A percentile compares a stretch with the other conserved stretches of the same genome.
phyloP scores from a whole-genome alignment of 1,140 invertebrate genomes.

The Drosophila ohnishii region DNA sequence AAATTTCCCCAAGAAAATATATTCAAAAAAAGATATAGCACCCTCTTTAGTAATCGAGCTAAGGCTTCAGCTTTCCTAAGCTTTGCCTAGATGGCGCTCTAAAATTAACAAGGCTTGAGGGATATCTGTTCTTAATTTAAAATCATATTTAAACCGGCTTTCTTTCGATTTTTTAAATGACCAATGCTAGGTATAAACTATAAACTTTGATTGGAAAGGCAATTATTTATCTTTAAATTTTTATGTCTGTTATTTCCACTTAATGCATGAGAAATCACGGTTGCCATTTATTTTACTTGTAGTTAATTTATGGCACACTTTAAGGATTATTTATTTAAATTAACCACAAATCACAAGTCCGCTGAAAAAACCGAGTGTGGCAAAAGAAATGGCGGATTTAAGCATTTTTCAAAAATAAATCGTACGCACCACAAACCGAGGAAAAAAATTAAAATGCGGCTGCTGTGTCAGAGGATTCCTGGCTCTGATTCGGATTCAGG shows the following conservation, averaged over 20 bases:
- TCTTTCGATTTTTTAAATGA: neutral
- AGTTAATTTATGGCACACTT: slow-evolving; percentile 59
- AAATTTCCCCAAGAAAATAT: neutral
- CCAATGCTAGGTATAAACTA: no score
- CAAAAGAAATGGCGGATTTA: slow-evolving; percentile 33
- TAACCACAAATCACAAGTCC: slow-evolving; percentile 68
- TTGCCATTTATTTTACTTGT: slow-evolving; percentile 8
- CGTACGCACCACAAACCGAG: slow-evolving; percentile 63
- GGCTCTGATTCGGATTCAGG: slow-evolving; percentile 42
- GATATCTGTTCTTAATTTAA: neutral
- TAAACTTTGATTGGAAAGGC: neutral
- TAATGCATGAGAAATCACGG: neutral
- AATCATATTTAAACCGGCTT: neutral
- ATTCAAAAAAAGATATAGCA: neutral
- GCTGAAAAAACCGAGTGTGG: slow-evolving; percentile 2
- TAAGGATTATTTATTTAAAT: slow-evolving; percentile 79
- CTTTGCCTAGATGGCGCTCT: slow-evolving; percentile 3
- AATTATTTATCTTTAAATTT: neutral
- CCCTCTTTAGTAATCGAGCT: neutral
- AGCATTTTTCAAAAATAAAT: slow-evolving; percentile 33
- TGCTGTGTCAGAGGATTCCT: slow-evolving; percentile 40
- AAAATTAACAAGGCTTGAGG: neutral
- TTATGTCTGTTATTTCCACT: neutral
- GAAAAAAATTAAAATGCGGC: slow-evolving; percentile 73
- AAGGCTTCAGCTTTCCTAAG: neutral